Conservation (phyloP, 1,140 invertebrate genomes). For the Proctacanthus coquilletti region DNA sequence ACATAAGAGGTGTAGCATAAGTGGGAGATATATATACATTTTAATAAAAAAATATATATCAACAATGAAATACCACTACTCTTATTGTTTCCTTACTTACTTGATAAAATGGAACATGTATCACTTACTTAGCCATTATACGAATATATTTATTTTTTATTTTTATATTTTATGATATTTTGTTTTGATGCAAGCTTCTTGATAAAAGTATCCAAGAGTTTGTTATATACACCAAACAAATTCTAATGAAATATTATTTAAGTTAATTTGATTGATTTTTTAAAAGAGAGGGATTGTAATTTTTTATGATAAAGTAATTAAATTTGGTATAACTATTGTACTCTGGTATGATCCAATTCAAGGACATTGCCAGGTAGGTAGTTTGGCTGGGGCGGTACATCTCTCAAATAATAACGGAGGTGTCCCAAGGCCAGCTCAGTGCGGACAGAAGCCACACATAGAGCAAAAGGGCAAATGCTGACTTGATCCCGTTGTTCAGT, state of each 20-base stretch:
- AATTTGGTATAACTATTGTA: conserved; percentile 14
- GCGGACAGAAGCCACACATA: conserved; percentile 71
- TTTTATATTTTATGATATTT: conserved; percentile 14
- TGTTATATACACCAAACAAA: conserved; percentile 12
- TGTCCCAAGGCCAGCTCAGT: conserved; percentile 71
- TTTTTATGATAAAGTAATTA: too few species aligned
- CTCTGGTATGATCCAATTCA: conserved; percentile 33
- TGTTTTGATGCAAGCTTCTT: conserved; percentile 12
- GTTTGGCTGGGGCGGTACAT: conserved; percentile 72
- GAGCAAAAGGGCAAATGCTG: conserved; percentile 72
- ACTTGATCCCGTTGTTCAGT: conserved; percentile 49
- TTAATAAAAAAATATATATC: conserved; percentile 13
- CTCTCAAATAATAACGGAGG: conserved; percentile 68
- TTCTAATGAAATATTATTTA: conserved; percentile 1
- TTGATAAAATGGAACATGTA: conserved; percentile 34
- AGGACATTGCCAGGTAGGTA: conserved; percentile 55
- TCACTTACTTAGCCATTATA: conserved; percentile 12
- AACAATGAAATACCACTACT: conserved; percentile 47
- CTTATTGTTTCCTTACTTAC: conserved; percentile 42
- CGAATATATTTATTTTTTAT: conserved; percentile 9
- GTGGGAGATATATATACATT: conserved; percentile 30
- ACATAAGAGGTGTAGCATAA: conserved; percentile 42
- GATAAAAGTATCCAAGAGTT: conserved; percentile 12
- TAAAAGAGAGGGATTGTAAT: too few species aligned
- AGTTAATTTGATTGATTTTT: conserved; percentile 5